A percentile compares a stretch with the other conserved stretches of the same genome.
Evolutionary conservation across 2,797 vertebrate genomes (phyloP).

Genomic region (Hafferia zeledoni): DNA sequence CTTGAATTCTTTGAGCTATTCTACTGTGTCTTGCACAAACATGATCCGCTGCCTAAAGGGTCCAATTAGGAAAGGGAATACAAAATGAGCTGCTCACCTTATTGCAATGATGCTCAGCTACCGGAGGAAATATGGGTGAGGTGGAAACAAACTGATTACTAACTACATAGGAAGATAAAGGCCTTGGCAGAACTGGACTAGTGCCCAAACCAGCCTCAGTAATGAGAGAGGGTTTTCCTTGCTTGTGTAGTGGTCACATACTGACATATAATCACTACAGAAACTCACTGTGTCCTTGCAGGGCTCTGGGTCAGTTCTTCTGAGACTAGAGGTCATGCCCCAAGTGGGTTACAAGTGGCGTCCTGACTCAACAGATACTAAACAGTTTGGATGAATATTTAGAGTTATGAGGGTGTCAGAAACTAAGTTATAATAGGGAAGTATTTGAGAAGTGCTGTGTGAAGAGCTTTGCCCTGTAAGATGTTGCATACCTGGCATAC

Average conservation of each 20-base stretch:
- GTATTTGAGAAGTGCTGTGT: conserved; percentile 5
- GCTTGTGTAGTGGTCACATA: conserved; percentile 49
- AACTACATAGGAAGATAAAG: conserved; percentile 55
- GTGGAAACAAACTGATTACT: conserved; percentile 50
- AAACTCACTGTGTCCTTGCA: background rate
- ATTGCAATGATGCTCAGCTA: conserved; percentile 33
- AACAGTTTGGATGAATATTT: conserved; percentile 40
- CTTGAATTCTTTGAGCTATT: conserved; percentile 19
- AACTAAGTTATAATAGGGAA: conserved; percentile 42
- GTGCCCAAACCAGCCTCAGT: background rate
- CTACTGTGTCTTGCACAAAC: conserved; percentile 15
- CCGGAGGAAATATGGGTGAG: conserved; percentile 40
- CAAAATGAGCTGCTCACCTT: conserved; percentile 26
- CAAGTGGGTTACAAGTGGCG: background rate
- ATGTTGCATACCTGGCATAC: conserved; percentile 46
- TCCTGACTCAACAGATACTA: conserved; percentile 64
- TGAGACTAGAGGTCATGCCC: conserved; percentile 33
- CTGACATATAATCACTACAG: conserved; percentile 36
- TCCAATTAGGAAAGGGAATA: conserved; percentile 41
- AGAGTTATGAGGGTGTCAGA: conserved; percentile 37
- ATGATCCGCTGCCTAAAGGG: conserved; percentile 30
- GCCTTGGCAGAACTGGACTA: conserved; percentile 21
- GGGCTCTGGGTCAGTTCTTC: background rate
- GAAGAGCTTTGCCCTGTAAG: background rate
- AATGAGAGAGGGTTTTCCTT: conserved; percentile 48